Conservation (phyloP, 2,113 vertebrate species). For the Sinocyclocheilus grahami region DNA sequence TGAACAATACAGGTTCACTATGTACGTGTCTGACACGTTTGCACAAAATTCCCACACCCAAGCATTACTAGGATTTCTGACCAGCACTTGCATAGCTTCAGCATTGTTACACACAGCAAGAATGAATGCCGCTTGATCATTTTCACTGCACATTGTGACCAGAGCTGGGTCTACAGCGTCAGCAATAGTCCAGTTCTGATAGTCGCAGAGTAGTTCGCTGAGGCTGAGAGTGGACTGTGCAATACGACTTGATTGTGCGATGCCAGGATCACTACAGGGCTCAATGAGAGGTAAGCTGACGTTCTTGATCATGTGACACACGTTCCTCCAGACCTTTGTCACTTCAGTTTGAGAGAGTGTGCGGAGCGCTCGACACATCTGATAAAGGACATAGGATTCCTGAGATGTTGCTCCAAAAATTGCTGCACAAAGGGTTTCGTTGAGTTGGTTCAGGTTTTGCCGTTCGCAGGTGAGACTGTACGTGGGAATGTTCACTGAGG, state of each 20-base stretch:
- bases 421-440: constrained; percentile 71
- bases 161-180: constrained; percentile 61
- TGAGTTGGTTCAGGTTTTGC: constrained; percentile 61
- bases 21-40: constrained; percentile 62
- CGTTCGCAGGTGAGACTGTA: constrained; percentile 64
- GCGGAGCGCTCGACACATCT: constrained; percentile 67
- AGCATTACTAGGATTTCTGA: constrained; percentile 64
- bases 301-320: constrained; percentile 61
- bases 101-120: constrained; percentile 68
- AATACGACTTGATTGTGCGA: constrained; percentile 27
- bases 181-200: constrained; percentile 65
- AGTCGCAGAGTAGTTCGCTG: constrained; percentile 71
- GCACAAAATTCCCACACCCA: constrained; percentile 76
- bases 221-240: constrained; percentile 66
- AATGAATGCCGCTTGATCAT: constrained; percentile 67
- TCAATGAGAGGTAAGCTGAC: constrained; percentile 59
- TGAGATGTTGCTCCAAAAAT: constrained; percentile 49
- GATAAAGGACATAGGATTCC: constrained; percentile 25
- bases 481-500: background rate
- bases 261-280: constrained; percentile 14
- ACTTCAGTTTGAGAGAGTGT: constrained; percentile 60
- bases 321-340: constrained; percentile 67
- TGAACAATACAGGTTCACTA: constrained; percentile 69
- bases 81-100: constrained; percentile 65
- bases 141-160: constrained; percentile 75